These are phyloP conservation scores for Laupala kohalensis DNA, from an alignment of 1,140 invertebrate species.

Conservation along the genomic window DNA sequence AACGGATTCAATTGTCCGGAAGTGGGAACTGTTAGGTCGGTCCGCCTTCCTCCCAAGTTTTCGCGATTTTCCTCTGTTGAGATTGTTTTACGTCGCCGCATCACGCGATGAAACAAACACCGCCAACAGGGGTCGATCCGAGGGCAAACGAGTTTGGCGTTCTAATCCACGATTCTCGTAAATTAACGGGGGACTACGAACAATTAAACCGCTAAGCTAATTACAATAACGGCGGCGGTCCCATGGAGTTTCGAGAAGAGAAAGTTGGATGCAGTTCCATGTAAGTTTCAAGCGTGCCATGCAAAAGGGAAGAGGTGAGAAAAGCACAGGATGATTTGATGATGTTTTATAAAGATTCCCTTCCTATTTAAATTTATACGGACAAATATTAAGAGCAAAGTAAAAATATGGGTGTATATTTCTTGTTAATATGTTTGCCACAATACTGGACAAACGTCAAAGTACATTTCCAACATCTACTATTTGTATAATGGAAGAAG, in stretches of 20 bases:
- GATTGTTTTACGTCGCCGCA: neutral
- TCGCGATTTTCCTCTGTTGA: neutral
- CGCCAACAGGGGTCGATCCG: too few species aligned
- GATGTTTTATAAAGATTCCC: too few species aligned
- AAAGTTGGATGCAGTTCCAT: neutral
- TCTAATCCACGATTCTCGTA: neutral
- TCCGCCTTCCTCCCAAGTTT: neutral
- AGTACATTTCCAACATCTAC: too few species aligned
- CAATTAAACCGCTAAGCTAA: neutral
- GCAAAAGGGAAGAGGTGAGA: too few species aligned
- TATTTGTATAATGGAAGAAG: too few species aligned
- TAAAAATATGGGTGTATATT: too few species aligned
- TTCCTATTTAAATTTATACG: too few species aligned
- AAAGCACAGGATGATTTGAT: neutral
- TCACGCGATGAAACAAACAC: neutral
- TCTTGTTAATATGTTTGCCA: too few species aligned
- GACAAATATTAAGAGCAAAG: too few species aligned
- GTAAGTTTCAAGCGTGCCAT: neutral
- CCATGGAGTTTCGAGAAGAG: neutral
- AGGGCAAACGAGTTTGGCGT: neutral
- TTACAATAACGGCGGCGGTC: neutral
- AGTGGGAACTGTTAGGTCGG: neutral
- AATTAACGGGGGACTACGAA: neutral
- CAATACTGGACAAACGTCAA: too few species aligned
- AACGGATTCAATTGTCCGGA: neutral